Percentiles rank a stretch among this genome's conserved stretches.
Evolutionary conservation across 2,113 vertebrate species (phyloP).

Genomic region (Empidonax traillii): DNA sequence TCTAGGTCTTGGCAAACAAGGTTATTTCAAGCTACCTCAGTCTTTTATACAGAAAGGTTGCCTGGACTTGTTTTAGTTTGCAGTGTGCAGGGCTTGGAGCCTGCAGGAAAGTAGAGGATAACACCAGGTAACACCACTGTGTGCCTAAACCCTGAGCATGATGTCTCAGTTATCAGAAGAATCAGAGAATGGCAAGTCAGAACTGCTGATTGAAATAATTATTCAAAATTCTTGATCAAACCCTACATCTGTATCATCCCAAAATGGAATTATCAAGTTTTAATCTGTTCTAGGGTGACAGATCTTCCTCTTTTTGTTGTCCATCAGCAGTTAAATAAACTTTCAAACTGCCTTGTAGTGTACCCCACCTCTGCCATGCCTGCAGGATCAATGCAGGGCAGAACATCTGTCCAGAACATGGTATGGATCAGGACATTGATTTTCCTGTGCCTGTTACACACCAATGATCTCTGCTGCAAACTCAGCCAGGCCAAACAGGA

Average conservation of each 20-base stretch:
- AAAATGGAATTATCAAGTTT: neutral
- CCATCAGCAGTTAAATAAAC: neutral
- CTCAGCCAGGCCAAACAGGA: neutral
- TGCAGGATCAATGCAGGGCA: neutral
- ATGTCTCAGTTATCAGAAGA: neutral
- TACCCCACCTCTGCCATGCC: neutral
- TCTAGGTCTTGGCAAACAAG: neutral
- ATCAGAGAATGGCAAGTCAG: neutral
- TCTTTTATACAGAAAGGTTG: neutral
- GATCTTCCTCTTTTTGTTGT: neutral
- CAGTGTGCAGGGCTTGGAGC: neutral
- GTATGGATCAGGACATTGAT: rapidly evolving
- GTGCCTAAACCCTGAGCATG: neutral
- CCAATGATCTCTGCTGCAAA: neutral
- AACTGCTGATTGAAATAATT: neutral
- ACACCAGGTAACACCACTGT: neutral
- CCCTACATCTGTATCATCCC: neutral
- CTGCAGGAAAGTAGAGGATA: neutral
- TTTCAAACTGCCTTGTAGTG: neutral
- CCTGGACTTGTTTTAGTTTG: neutral
- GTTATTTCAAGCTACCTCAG: neutral
- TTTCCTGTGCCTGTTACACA: neutral
- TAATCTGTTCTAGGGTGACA: neutral
- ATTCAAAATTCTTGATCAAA: neutral
- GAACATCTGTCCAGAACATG: neutral